These are phyloP conservation scores for Dicyrtomina minuta DNA, from an alignment of 2,888 invertebrate species.

Conservation along the genomic window DNA sequence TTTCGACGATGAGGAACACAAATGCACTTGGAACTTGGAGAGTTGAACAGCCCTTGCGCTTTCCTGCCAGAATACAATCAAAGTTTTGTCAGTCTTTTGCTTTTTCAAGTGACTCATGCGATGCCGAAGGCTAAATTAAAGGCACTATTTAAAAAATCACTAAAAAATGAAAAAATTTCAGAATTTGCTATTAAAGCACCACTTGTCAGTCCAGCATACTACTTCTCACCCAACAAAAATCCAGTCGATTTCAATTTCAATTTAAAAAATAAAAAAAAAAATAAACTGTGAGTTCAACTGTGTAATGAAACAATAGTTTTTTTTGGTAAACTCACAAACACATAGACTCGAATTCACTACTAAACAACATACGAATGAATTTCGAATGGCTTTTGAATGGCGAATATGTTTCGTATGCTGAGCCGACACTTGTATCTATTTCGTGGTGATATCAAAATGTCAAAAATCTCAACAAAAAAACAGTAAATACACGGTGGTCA, in stretches of 20 bases:
- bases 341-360: neutral
- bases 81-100: neutral
- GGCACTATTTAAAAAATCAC: too few species aligned
- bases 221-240: neutral
- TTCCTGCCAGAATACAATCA: slow-evolving; percentile 60
- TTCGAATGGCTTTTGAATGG: slow-evolving; percentile 1
- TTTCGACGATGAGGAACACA: slow-evolving; percentile 26
- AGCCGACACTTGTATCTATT: slow-evolving; percentile 4
- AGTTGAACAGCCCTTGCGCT: slow-evolving; percentile 72
- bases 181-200: neutral
- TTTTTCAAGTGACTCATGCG: too few species aligned
- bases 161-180: neutral
- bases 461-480: neutral
- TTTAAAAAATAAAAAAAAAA: too few species aligned
- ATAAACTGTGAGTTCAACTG: neutral
- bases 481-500: neutral
- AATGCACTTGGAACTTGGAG: too few species aligned
- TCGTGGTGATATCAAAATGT: too few species aligned
- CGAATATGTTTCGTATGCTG: too few species aligned
- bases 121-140: too few species aligned
- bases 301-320: neutral
- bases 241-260: neutral
- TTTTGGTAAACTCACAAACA: neutral
- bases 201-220: slow-evolving; percentile 26
- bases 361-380: neutral